Base-by-base conservation (phyloP, 2,888 invertebrate genomes). In the Hedychridium roseum region DNA sequence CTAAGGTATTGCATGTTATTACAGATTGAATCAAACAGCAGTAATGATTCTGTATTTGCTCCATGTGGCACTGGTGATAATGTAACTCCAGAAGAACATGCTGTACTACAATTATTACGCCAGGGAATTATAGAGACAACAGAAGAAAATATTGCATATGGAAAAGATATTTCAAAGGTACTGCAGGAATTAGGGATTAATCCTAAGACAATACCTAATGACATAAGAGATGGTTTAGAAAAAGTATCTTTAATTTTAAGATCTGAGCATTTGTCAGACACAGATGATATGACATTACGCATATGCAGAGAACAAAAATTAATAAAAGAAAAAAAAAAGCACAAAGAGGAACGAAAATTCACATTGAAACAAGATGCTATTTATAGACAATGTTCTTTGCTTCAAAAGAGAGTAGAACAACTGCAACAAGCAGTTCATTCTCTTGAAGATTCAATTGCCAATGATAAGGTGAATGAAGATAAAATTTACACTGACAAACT, bases 41-140 rank as follows among this genome's bases (percentile, higher is more conserved):
- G 43, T 3, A 53, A 36, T 36, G 42, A 49, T 7, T 43, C 46
- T 14, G 3, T 26, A 14, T 5, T n/a, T 3, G 11, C 11, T 4
- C 21, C 2, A 62, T 16, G 11, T 43, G 26, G 18, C 46, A 43
- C 0, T n/a, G 47, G 51, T 5, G 36, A 23, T 3, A 39, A 26
- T 6, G 31, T 47, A 21, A 41, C 27, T 0, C 9, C 16, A 0
- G 48, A 54, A 9, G 50, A 57, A 12, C 34, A 44, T 1, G 32
- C 11, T 2, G 59, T 64, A 36, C 39, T 70, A 2, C 54, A 62
- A 20, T 14, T 52, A 5, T 42, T 78, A 2, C 38, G 54, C 5
- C 43, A 63, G 40, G 72, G 64, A 30, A 60, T 71, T 5, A 50
- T 61, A 21, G 73, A 73, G 43, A 68, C 68, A 2, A 64, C 46